phyloP scores from a whole-genome alignment of 1,140 invertebrate genomes.

The Latrodectus geometricus region DNA sequence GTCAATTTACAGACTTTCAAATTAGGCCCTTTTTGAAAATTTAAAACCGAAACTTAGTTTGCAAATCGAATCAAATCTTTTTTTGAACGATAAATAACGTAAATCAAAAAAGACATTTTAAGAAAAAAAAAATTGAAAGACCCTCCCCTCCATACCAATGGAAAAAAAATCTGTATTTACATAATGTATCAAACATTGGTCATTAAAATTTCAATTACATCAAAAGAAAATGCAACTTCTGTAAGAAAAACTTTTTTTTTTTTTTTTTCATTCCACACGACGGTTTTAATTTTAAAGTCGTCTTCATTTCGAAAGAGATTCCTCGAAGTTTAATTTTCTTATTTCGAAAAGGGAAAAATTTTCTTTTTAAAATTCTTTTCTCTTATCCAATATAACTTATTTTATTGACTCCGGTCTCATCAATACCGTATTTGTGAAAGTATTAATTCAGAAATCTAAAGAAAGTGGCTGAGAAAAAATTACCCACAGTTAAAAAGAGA shows the following conservation, averaged over 20 bases:
- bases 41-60: too few species aligned
- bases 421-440: constrained; percentile 27
- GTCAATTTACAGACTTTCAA: too few species aligned
- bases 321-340: constrained; percentile 53
- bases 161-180: constrained; percentile 40
- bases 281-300: constrained; percentile 40
- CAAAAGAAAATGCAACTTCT: background rate
- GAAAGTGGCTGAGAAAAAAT: background rate
- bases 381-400: background rate
- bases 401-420: constrained; percentile 20
- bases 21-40: too few species aligned
- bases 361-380: constrained; percentile 32
- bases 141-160: too few species aligned
- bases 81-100: too few species aligned
- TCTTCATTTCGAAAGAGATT: constrained; percentile 23
- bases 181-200: constrained; percentile 42
- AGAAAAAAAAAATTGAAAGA: too few species aligned
- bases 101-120: too few species aligned
- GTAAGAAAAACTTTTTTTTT: constrained; percentile 17
- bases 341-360: constrained; percentile 16
- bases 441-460: constrained; percentile 22
- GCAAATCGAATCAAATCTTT: too few species aligned
- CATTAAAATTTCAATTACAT: constrained; percentile 53
- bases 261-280: background rate
- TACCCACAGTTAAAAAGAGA: background rate